phyloP scores from a whole-genome alignment of 2,797 vertebrate species.

The Delichon dasypus region DNA sequence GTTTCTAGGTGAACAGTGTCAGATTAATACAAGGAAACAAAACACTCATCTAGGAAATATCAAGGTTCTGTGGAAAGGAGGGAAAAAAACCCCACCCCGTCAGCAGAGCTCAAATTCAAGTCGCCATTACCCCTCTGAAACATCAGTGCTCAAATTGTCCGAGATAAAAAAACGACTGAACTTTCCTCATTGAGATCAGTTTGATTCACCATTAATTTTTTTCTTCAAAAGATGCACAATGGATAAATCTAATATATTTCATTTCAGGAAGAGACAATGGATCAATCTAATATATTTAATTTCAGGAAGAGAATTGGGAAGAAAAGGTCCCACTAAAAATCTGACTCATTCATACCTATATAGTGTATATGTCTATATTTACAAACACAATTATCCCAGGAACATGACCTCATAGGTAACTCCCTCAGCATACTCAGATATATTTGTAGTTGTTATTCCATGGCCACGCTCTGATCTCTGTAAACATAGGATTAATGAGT shows the following conservation, averaged over 20 bases:
- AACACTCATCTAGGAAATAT: not conserved
- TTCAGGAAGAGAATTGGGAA: not conserved
- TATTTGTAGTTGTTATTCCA: not conserved
- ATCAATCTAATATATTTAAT: not conserved
- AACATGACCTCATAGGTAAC: not conserved
- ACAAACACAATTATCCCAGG: not conserved
- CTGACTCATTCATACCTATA: not conserved
- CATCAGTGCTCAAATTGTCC: not conserved
- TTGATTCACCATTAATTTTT: not conserved
- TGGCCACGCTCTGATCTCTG: not conserved
- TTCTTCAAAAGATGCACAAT: not conserved
- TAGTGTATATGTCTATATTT: accelerated
- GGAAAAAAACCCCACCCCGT: too few species aligned
- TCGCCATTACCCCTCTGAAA: not conserved
- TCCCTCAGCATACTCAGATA: not conserved
- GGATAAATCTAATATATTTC: not conserved
- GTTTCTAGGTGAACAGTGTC: conserved; percentile 28
- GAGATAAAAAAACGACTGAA: not conserved
- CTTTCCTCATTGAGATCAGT: not conserved
- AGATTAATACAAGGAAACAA: conserved; percentile 1
- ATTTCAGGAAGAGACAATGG: too few species aligned
- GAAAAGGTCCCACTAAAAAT: not conserved
- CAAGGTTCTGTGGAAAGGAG: not conserved
- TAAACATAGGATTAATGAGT: conserved; percentile 34
- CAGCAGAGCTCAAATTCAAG: not conserved